Evolutionary conservation across 2,888 invertebrate genomes (phyloP), one percentile per base, ranked within the genome.

Genomic region (Thereva nobilitata): DNA sequence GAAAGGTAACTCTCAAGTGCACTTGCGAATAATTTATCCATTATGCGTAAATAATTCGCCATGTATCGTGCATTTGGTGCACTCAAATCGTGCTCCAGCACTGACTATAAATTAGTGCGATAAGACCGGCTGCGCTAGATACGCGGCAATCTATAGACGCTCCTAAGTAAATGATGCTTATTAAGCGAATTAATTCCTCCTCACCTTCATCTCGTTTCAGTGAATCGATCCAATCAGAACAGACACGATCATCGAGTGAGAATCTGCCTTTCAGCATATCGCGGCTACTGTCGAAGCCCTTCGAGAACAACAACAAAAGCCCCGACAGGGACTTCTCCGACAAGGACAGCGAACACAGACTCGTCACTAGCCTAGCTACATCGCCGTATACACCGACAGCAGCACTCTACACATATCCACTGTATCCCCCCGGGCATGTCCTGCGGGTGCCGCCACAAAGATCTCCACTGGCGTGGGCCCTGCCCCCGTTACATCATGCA

Each of bases 191-290:
- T 63, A 67, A 67, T 67, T 67, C 64, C 45, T 41, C 9, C 23
- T 59, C 12, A 65, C 7, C 47, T 45, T 68, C 73, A 73, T 73
- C 76, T 44, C 73, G 75, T 68, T 78, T 70, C 72, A 82, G 81
- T 64, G 83, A 81, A 78, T 77, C 76, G 74, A 78, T 77, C 78
- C 83, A 79, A 76, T 81, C 75, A 74, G 82, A 74, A 78, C 83
- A 73, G 82, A 85, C 76, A 76, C 82, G 79, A 78, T 83, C 82
- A 64, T 81, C 82, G 68, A 81, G 80, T 72, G 81, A 80, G 74
- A 81, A 80, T 77, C 76, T 92, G 73, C 89, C 91, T 67, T 92
- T 92, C 82, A 91, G 91, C 80, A 92, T 92, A 84, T 91, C 91
- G 42, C 86, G 91, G 75, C 83, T 92, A 74, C 82, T 91, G 75